Evolutionary conservation across 2,113 vertebrate species (phyloP), one percentile per base, ranked within the genome.

Genomic region (Chlamydotis undulata): DNA sequence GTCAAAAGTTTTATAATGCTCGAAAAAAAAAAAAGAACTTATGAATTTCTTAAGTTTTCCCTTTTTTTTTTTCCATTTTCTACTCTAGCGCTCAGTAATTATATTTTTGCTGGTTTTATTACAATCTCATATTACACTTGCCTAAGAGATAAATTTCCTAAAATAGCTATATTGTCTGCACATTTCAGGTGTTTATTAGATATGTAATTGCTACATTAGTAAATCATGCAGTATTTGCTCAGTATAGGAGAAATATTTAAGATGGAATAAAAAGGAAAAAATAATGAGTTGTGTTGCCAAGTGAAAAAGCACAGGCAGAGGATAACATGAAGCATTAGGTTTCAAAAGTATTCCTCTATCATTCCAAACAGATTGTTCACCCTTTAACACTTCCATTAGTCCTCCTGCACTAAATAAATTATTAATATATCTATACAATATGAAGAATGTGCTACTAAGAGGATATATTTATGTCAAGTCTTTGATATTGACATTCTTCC

Each of bases 361-460:
- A 92, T 94, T 95, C 39, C 86, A 82, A 93, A 84, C 4, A 17
- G 25, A 71, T 35, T 83, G 17, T 29, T 96, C 86, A 90, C 90
- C 85, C 86, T 95, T 96, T 89, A 96, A 94, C 93, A 94, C 92
- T 95, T 96, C 80, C 93, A 80, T 70, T 84, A 84, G 49, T 19
- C 39, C 24, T 81, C 77, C 65, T 60, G 49, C 35, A 73, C 8
- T 45, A 78, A 78, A 93, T 53, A 9, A 80, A 53, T 61, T 63
- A 28, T 26, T 65, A 87, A 47, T 11, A 4, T 8, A 75, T 19
- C 26, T 60, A 75, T 6, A 70, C 1, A 70, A 85, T 83, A 91
- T 52, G 12, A 73, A 70, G 19, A 7, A 45, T 49, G 29, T 16
- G 4, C 26, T 81, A 56, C 15, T 55, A 56, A 63, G 19, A 83